Evolutionary conservation across 2,888 invertebrate species (phyloP).

Genomic region (Zaprionus lineosus): DNA sequence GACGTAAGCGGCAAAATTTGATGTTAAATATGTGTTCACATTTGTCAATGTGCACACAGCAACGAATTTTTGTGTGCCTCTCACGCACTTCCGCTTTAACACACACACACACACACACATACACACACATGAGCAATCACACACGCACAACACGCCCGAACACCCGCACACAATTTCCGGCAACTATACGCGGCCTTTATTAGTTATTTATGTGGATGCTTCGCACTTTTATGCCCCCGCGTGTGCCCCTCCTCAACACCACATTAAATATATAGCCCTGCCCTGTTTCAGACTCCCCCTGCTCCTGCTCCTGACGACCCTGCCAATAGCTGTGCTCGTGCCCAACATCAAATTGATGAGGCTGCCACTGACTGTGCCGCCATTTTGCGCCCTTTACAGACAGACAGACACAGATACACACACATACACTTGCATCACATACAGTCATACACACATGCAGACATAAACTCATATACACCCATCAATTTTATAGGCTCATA

Average conservation of each 20-base stretch:
- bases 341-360: constrained; percentile 71
- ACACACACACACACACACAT: constrained; percentile 21
- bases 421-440: too few relatives aligned
- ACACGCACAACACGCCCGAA: neutral
- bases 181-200: constrained; percentile 54
- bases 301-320: too few relatives aligned
- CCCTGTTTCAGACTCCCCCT: too few relatives aligned
- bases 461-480: constrained; percentile 25
- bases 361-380: constrained; percentile 48
- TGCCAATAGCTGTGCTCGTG: constrained; percentile 29
- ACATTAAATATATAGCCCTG: constrained; percentile 61
- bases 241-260: constrained; percentile 56
- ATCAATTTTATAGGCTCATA: constrained; percentile 68
- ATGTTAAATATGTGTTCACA: neutral
- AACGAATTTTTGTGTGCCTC: constrained; percentile 15
- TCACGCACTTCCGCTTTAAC: constrained; percentile 44
- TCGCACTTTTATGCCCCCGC: constrained; percentile 46
- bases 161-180: neutral
- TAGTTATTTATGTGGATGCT: constrained; percentile 65
- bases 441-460: constrained; percentile 3
- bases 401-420: constrained; percentile 1
- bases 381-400: constrained; percentile 35
- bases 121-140: constrained; percentile 2
- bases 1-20: too few relatives aligned
- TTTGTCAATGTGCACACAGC: constrained; percentile 21